Percentiles rank a stretch among this genome's conserved stretches.
Conservation (phyloP, 1,140 invertebrate genomes). For the Aphis gossypii region DNA sequence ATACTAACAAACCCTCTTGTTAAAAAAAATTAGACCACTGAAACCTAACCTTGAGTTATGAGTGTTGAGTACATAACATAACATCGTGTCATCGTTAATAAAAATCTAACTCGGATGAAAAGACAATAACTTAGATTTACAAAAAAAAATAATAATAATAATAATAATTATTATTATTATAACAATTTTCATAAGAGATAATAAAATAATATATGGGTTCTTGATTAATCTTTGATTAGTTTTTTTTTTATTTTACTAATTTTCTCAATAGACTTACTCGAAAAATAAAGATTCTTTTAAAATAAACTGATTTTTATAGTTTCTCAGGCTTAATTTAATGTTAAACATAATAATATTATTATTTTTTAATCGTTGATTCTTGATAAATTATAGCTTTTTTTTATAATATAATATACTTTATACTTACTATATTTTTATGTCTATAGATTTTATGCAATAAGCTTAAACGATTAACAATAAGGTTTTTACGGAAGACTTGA, state of each 20-base stretch:
- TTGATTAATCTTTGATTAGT: neutral
- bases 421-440: no score
- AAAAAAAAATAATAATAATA: neutral
- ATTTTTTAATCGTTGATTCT: neutral
- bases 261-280: neutral
- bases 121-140: neutral
- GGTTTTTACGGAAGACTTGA: no score
- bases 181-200: neutral
- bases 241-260: neutral
- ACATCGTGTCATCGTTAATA: neutral
- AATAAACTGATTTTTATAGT: neutral
- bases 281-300: neutral
- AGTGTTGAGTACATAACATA: neutral
- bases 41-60: neutral
- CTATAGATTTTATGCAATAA: no score
- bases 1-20: neutral
- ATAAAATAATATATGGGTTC: neutral
- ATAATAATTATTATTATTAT: no score
- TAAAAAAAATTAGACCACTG: neutral
- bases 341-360: neutral
- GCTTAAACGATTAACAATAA: no score
- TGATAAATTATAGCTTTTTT: neutral
- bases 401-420: no score
- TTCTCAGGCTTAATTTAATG: neutral
- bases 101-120: neutral